Evolutionary conservation across 2,113 vertebrate species (phyloP).

Genomic region (Sceloporus tristichus): DNA sequence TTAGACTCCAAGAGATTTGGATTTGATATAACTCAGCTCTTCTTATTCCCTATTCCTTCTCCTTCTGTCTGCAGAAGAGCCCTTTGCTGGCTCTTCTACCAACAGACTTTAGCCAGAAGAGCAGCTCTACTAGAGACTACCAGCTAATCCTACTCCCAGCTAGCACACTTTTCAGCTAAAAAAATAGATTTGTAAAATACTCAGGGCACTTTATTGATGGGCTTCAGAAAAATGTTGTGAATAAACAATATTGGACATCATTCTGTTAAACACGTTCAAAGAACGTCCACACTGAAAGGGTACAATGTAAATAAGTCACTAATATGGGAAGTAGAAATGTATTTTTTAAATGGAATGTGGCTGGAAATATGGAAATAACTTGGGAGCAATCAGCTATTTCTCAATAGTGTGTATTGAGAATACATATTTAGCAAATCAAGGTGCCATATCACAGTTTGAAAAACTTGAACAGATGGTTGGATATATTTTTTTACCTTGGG

Average conservation of each 20-base stretch:
- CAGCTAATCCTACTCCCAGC: too few relatives aligned
- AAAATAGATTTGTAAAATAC: background rate
- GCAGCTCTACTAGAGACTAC: too few relatives aligned
- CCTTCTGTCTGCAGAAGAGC: too few relatives aligned
- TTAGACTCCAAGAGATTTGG: too few relatives aligned
- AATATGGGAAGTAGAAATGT: background rate
- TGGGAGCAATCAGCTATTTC: constrained; percentile 41
- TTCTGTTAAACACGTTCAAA: background rate
- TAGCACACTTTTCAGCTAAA: too few relatives aligned
- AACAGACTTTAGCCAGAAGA: too few relatives aligned
- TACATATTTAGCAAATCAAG: constrained; percentile 35
- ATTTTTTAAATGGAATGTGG: constrained; percentile 24
- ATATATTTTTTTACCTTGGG: background rate
- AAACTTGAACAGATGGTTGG: constrained; percentile 9
- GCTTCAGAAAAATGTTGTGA: background rate
- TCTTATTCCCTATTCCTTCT: too few relatives aligned
- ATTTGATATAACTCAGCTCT: too few relatives aligned
- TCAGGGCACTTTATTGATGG: background rate
- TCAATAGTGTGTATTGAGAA: constrained; percentile 28
- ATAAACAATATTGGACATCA: background rate
- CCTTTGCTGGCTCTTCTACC: too few relatives aligned
- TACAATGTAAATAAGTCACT: background rate
- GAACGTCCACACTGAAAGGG: background rate
- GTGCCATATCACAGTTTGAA: constrained; percentile 21
- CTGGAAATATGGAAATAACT: constrained; percentile 57